A percentile compares a stretch with the other conserved stretches of the same genome.
Evolutionary conservation across 2,888 invertebrate genomes (phyloP).

Genomic region (Bhutanitis thaidina): DNA sequence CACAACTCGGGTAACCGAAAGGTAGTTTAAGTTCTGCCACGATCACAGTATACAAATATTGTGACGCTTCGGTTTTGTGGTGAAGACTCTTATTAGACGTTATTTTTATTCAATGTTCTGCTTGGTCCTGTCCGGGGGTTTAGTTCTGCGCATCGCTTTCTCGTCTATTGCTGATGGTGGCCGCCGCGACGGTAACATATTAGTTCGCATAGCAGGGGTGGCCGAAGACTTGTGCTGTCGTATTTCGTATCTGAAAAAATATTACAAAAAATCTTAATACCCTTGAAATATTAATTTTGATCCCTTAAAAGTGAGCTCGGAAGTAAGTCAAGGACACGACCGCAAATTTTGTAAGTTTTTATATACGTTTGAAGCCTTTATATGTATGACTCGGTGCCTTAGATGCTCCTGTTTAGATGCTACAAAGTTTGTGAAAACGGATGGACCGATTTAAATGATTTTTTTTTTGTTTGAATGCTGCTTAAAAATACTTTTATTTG

Average conservation of each 20-base stretch:
- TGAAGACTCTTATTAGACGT: no score
- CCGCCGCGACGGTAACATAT: constrained; percentile 55
- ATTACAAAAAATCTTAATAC: neutral
- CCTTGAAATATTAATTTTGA: no score
- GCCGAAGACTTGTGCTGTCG: neutral
- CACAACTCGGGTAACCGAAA: constrained; percentile 5
- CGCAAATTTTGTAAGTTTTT: no score
- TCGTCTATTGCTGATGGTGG: constrained; percentile 37
- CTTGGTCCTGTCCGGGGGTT: constrained; percentile 59
- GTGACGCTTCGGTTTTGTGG: constrained; percentile 39
- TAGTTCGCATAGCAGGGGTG: constrained; percentile 50
- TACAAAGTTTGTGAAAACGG: no score
- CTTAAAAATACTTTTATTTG: no score
- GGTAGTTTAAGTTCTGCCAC: constrained; percentile 25
- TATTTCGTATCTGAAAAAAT: constrained; percentile 25
- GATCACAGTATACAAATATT: constrained; percentile 23
- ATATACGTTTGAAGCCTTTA: neutral
- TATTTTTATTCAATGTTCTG: constrained; percentile 31
- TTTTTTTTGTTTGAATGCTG: no score
- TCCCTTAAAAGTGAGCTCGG: no score
- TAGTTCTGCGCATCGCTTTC: constrained; percentile 58
- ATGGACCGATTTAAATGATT: no score
- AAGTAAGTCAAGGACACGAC: no score
- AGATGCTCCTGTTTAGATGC: neutral
- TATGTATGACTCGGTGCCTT: no score